A percentile compares a stretch with the other conserved stretches of the same genome.
These are phyloP conservation scores for Halisarca cf. caerulea DNA, from an alignment of 37 sponge, comb jelly and placozoan species.

Conservation along the genomic window DNA sequence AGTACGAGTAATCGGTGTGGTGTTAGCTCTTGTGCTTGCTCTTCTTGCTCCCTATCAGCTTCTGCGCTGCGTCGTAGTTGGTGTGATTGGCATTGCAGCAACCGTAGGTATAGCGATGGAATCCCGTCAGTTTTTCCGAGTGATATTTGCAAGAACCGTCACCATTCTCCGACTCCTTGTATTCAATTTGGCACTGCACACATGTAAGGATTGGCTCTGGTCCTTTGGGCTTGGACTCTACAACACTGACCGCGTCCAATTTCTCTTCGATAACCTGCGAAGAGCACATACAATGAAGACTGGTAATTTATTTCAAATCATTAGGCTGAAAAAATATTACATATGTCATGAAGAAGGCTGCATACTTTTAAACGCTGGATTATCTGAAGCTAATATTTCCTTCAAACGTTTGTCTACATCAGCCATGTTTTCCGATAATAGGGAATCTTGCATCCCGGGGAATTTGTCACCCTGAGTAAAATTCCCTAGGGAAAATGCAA, in stretches of 20 bases:
- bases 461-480: too few species aligned
- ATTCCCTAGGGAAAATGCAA: too few species aligned
- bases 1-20: slow-evolving; percentile 60
- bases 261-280: slow-evolving; percentile 18
- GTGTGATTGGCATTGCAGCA: slow-evolving; percentile 47
- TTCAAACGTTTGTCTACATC: too few species aligned
- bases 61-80: slow-evolving; percentile 16
- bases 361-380: too few species aligned
- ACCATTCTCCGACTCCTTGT: slow-evolving; percentile 74
- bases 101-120: slow-evolving; percentile 21
- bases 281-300: too few species aligned
- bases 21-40: slow-evolving; percentile 67
- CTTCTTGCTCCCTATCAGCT: slow-evolving; percentile 56
- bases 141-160: slow-evolving; percentile 67
- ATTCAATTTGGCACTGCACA: slow-evolving; percentile 64
- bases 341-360: too few species aligned
- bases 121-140: slow-evolving; percentile 21
- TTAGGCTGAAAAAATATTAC: too few species aligned
- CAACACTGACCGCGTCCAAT: slow-evolving; percentile 26
- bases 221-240: slow-evolving; percentile 28
- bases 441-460: too few species aligned
- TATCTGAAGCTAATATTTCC: too few species aligned
- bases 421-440: too few species aligned
- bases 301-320: too few species aligned
- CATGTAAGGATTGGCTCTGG: slow-evolving; percentile 78